phyloP scores from a whole-genome alignment of 2,797 vertebrate genomes.

The Miichthys miiuy region DNA sequence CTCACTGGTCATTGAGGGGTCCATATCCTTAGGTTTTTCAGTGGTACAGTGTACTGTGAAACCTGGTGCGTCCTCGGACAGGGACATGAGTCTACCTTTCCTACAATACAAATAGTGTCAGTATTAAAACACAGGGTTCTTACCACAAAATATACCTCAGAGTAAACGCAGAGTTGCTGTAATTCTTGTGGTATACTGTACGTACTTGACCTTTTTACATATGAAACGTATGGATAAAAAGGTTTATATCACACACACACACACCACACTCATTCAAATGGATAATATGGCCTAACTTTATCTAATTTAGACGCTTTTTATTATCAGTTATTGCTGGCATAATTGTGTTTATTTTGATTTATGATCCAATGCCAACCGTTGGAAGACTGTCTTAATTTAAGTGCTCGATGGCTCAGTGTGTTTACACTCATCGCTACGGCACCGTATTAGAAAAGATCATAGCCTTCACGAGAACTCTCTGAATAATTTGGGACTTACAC shows the following conservation, averaged over 20 bases:
- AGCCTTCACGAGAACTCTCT: slow-evolving; percentile 61
- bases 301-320: slow-evolving; percentile 75
- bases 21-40: slow-evolving; percentile 83
- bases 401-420: slow-evolving; percentile 58
- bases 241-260: slow-evolving; percentile 68
- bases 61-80: slow-evolving; percentile 79
- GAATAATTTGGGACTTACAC: slow-evolving; percentile 59
- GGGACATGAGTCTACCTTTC: slow-evolving; percentile 81
- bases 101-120: slow-evolving; percentile 86
- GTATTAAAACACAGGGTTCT: slow-evolving; percentile 88
- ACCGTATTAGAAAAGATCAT: slow-evolving; percentile 47
- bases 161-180: slow-evolving; percentile 86
- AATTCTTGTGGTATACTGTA: slow-evolving; percentile 86
- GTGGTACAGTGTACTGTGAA: slow-evolving; percentile 82
- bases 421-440: slow-evolving; percentile 45
- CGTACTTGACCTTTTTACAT: slow-evolving; percentile 83
- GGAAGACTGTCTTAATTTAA: slow-evolving; percentile 69
- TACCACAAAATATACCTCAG: slow-evolving; percentile 90
- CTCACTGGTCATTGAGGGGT: slow-evolving; percentile 78
- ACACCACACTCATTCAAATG: slow-evolving; percentile 68
- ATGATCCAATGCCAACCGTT: slow-evolving; percentile 73
- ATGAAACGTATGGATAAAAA: slow-evolving; percentile 72
- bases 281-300: slow-evolving; percentile 72
- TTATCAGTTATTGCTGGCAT: slow-evolving; percentile 61
- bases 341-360: slow-evolving; percentile 69